Evolutionary conservation across 2,888 invertebrate species (phyloP).

Genomic region (Elysia crispata): DNA sequence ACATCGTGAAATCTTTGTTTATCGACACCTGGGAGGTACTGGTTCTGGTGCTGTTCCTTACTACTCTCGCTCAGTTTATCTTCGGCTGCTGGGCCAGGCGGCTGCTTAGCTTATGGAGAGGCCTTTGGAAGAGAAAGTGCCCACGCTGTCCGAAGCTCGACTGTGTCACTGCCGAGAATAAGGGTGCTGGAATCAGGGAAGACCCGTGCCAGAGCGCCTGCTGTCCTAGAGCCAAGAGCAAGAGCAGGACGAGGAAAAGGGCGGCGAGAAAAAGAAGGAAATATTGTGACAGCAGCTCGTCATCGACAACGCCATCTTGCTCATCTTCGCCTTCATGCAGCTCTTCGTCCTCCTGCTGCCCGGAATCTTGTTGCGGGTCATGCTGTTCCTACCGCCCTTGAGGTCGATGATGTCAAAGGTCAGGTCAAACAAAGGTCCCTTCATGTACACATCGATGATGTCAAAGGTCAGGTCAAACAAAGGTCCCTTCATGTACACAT

Average conservation of each 20-base stretch:
- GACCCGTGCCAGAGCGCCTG: background rate
- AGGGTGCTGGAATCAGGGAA: background rate
- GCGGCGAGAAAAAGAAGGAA: background rate
- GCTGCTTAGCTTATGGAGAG: background rate
- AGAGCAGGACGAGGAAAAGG: background rate
- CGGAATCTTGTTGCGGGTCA: no score
- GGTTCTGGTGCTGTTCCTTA: background rate
- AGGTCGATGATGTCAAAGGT: no score
- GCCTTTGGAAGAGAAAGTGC: background rate
- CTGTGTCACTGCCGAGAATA: background rate
- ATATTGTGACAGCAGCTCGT: background rate
- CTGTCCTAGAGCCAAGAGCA: background rate
- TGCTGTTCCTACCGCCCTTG: no score
- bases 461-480: no score
- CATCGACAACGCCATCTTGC: no score
- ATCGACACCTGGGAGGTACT: background rate
- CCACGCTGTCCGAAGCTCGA: background rate
- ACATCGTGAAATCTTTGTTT: background rate
- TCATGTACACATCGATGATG: no score
- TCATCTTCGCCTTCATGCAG: no score
- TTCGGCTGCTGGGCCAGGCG: background rate
- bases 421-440: no score
- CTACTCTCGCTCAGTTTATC: background rate
- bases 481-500: no score
- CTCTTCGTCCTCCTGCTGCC: no score